Base-by-base conservation (phyloP, 92 coral and sea anemone genomes). In the Phenganax subtilis region DNA sequence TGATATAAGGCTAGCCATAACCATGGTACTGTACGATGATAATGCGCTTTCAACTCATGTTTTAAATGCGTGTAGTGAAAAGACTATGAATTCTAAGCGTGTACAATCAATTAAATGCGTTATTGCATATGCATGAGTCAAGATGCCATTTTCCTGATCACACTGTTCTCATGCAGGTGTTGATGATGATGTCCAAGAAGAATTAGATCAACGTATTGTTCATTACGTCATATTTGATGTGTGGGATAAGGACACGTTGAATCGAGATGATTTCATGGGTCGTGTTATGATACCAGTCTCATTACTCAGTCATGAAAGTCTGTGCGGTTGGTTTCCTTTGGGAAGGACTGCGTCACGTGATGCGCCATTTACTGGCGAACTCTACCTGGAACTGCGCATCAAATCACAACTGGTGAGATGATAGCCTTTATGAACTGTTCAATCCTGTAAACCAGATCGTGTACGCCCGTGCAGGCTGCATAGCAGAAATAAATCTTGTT, bases 231-330 rank as follows among this genome's bases (percentile, higher is more conserved):
- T 81, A 47, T 84, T 94, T 60, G 98, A 94, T 57, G 84, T 94
- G 60, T 94, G 98, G 98, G 98, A 94, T 80, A 84, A 88, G 58
- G 98, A 94, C 52, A 90, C 96, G 0, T 81, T 94, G 14, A 94
- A 94, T 76, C 89, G 96, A 37, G 98, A 94, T 71, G 98, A 94
- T 81, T 94, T 94, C 85, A 94, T 94, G 98, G 98, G 98, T 3
- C 86, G 90, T 16, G 83, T 94, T 30, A 86, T 90, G 87, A 89
- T 94, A 31, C 97, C 98, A 15, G 76, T 94, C 29, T 85, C 97
- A 3, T 51, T 84, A 3, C 86, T 94, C 14, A 79, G 85, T 57
- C 94, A 94, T 51, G 88, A 91, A 75, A 87, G 78, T 10, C 80
- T 88, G 27, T 85, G 88, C 54, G 90, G 91, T 9, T 94, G 98